A percentile compares a stretch with the other conserved stretches of the same genome.
Conservation (phyloP, 2,113 vertebrate genomes). For the Cranoglanis bouderius region DNA sequence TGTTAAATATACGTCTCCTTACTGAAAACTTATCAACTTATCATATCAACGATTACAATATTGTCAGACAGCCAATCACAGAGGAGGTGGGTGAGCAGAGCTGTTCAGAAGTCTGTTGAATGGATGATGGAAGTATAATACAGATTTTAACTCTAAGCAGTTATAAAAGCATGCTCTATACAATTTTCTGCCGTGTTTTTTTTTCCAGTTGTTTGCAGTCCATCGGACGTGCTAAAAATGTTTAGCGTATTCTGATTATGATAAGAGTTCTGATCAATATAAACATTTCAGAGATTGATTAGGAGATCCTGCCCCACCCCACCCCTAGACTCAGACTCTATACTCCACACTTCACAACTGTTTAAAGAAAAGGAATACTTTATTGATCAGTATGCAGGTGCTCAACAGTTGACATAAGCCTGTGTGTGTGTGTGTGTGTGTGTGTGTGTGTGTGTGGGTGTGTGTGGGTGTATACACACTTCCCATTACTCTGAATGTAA, state of each 20-base stretch:
- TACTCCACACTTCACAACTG: slow-evolving; percentile 55
- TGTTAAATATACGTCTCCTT: not conserved
- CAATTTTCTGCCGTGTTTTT: not conserved
- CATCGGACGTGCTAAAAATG: not conserved
- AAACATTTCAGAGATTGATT: slow-evolving; percentile 26
- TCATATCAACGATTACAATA: not conserved
- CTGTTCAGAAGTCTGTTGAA: not conserved
- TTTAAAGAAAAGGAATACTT: slow-evolving; percentile 44
- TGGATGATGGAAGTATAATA: not conserved
- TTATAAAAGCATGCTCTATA: not conserved
- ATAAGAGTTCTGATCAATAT: not conserved
- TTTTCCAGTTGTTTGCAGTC: not conserved
- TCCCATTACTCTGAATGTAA: slow-evolving; percentile 47
- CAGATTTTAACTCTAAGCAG: not conserved
- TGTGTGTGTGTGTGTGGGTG: slow-evolving; percentile 54
- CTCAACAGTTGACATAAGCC: slow-evolving; percentile 39
- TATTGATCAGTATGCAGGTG: slow-evolving; percentile 54
- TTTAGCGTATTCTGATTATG: not conserved
- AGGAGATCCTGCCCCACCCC: not conserved
- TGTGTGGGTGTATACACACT: slow-evolving; percentile 50
- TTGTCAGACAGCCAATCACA: not conserved
- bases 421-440: slow-evolving; percentile 54
- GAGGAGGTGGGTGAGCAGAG: not conserved
- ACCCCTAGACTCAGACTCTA: not conserved
- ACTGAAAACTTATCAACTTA: not conserved